Evolutionary conservation across 2,888 invertebrate species (phyloP), one percentile per base, ranked within the genome.

Genomic region (Prosopocoilus inquinatus): DNA sequence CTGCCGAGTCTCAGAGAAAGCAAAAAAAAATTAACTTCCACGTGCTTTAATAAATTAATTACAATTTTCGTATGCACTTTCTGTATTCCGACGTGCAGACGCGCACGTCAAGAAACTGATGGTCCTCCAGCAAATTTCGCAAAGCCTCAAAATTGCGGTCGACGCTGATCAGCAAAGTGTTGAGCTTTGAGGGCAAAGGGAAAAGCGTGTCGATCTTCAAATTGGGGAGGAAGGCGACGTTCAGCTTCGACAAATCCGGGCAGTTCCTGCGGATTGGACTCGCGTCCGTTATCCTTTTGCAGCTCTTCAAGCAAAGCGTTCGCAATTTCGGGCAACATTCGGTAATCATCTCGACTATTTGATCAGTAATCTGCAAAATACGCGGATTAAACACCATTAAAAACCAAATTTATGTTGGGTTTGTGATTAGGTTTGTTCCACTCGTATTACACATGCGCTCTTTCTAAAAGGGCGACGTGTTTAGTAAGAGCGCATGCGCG

Each of bases 151-250:
- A 28, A 28, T 28, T 28, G 20, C 20, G 20, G 20, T 28, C 59
- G 39, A 67, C 62, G 51, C 67, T 61, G 2, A 66, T 50, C 8
- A 65, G 45, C 11, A 67, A 47, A 3, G 41, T 60, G 7, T 61
- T 55, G 12, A 67, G 15, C 2, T 50, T 50, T 34, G 38, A 28
- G 15, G 61, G 62, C 32, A 61, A n/a, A 9, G 51, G 56, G 16
- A 61, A 44, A 35, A 61, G 47, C 1, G 55, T 39, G 5, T 53
- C 36, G 1, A 52, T 15, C 38, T 59, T 48, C 33, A 64, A 50
- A 39, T 62, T 61, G 7, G 44, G 20, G 53, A 64, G 62, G 52
- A 67, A 70, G 3, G 70, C 64, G 2, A 70, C 50, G 50, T 69
- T 64, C 9, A 70, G 44, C 13, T 48, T 46, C 45, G 53, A 46